Conservation (phyloP, 1,140 invertebrate genomes). For the Dendrolimus kikuchii region DNA sequence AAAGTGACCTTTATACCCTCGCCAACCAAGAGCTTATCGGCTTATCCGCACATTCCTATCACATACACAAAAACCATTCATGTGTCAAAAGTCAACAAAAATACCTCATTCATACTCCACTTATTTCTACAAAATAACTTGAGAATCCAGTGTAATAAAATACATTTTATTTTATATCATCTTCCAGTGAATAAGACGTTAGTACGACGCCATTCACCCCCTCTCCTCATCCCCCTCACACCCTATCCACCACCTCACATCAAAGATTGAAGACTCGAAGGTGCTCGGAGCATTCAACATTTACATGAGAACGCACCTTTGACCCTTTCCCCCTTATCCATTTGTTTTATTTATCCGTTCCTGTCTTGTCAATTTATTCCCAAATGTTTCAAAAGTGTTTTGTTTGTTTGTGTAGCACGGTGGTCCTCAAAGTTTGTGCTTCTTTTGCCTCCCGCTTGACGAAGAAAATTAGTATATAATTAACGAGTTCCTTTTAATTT, state of each 20-base stretch:
- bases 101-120: neutral
- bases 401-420: neutral
- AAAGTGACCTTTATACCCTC: too few species aligned
- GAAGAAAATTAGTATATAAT: too few species aligned
- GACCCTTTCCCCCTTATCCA: slow-evolving; percentile 26
- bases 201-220: too few species aligned
- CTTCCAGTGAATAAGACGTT: slow-evolving; percentile 11
- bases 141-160: slow-evolving; percentile 14
- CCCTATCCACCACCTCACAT: slow-evolving; percentile 18
- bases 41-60: too few species aligned
- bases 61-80: too few species aligned
- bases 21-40: too few species aligned
- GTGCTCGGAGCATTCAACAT: slow-evolving; percentile 23
- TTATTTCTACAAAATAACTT: slow-evolving; percentile 7
- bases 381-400: slow-evolving; percentile 28
- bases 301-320: slow-evolving; percentile 33
- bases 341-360: slow-evolving; percentile 35
- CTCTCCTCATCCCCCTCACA: too few species aligned
- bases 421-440: too few species aligned
- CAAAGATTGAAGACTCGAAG: slow-evolving; percentile 32
- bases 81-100: too few species aligned
- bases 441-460: too few species aligned
- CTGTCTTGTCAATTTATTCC: slow-evolving; percentile 33
- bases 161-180: slow-evolving; percentile 30
- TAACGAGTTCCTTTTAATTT: too few species aligned